Evolutionary conservation across 2,113 vertebrate genomes (phyloP), one percentile per base, ranked within the genome.

Genomic region (Ciconia stormi): DNA sequence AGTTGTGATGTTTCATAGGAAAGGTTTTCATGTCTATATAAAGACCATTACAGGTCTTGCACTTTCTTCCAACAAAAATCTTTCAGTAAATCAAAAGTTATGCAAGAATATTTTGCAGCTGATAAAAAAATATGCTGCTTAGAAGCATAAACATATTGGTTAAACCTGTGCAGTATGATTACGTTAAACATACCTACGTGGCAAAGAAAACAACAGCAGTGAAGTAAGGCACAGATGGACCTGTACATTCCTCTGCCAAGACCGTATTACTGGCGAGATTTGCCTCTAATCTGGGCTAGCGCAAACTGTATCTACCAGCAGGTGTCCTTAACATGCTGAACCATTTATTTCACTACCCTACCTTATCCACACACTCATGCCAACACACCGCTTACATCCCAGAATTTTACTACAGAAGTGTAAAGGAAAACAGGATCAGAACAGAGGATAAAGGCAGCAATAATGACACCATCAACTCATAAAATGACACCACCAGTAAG

Each of bases 201-300:
- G 32, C 23, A 78, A 90, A 79, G 61, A 88, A 85, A 79, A 71
- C 23, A 53, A 66, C 6, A 84, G 47, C 52, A 72, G 16, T n/a
- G 61, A 74, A 76, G 18, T 11, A 76, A 53, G 20, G 49, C 34
- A 72, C 15, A 49, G 53, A 56, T 22, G 12, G 38, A 85, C 16
- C 17, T 58, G 36, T 15, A 29, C 16, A 40, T n/a, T 89, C 21
- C 44, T 52, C 53, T 83, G 38, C 21, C 12, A 88, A 80, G 20
- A 69, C 21, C 4, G 0, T 3, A 12, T 18, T 42, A 66, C 7
- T 38, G 40, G 16, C 22, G 27, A 73, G 14, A 61, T 71, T 74
- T n/a, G 22, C 50, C 47, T 46, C 47, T 62, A 46, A 47, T 15
- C 26, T 0, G 0, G 22, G 47, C 14, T 62, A 55, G 10, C 3